Base-by-base conservation (phyloP, 2,797 vertebrate genomes). In the Enteromius mattozi region DNA sequence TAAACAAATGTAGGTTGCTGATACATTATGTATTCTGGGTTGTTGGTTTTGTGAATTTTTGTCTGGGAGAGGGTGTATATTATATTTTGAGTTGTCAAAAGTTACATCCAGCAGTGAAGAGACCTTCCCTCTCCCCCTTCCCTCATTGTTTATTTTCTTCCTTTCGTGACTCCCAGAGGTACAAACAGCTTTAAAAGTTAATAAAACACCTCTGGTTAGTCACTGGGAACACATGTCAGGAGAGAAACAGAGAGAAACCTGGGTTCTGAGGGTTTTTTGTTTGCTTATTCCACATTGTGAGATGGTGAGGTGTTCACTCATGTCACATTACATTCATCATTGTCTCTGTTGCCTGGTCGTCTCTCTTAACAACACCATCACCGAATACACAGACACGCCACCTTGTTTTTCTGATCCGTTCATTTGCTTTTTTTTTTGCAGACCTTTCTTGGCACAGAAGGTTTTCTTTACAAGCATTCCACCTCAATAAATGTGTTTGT, bases 401-500 rank as follows among this genome's bases (percentile, higher is more conserved):
- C 40, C 40, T 72, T 84, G 65, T 78, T 78, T 83, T 84, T 82
- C 30, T 49, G 40, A 81, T 74, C 85, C 33, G 13, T 85, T 80
- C 24, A 71, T 76, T 87, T 56, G 49, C 65, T 70, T 85, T 78
- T 45, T 45, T 37, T 16, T 47, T 51, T 76, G 77, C 3, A 42
- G 75, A 77, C 59, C 47, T 71, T 82, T 45, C 56, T 77, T 89
- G 86, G 87, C 89, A 85, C 84, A 79, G 68, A 80, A 35, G 45
- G 68, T 74, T 70, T 69, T 81, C 86, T 90, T 88, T 88, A 88
- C 85, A 24, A 88, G 87, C 82, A 88, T 90, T 88, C 86, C 87
- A 86, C 75, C 81, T 88, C 89, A 86, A 84, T 88, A 88, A 88
- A 90, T 88, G 89, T 90, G 88, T 88, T 88, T 90, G 88, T 87